Base-by-base conservation (phyloP, 1,140 invertebrate species). In the Homarus americanus region DNA sequence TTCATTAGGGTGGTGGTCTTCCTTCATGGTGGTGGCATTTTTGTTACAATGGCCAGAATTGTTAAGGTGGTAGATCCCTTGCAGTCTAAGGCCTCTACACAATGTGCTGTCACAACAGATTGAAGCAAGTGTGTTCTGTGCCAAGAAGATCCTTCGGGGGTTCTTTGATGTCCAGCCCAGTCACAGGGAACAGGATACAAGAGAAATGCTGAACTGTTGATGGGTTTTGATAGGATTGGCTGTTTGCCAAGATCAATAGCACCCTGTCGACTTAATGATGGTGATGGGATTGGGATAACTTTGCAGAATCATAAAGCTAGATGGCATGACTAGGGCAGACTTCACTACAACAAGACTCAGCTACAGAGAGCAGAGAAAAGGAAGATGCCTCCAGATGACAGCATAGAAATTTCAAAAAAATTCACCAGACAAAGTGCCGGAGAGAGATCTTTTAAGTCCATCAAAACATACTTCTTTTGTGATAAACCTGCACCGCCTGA, bases 401-500 rank as follows among this genome's bases (percentile, higher is more conserved):
- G 28, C 38, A 32, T 32, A 38, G 63, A 83, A 66, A 34, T 20
- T 66, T n/a, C 82, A 7, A 66, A 32, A 83, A 83, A 83, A 28
- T 73, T 41, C 28, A 75, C 69, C 34, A 17, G 15, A 38, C 20
- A 76, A 75, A 76, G 41, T 15, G 44, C 40, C 66, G 82, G 36
- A 66, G n/a, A n/a, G n/a, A n/a, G n/a, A n/a, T n/a, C n/a, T n/a
- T n/a, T n/a, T n/a, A n/a, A n/a, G n/a, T n/a, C n/a, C n/a, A n/a
- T n/a, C n/a, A n/a, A n/a, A n/a, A n/a, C n/a, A n/a, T n/a, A n/a
- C n/a, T 86, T 86, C 28, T 86, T 86, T 40, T 75, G 66, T 86
- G 84, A 86, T 69, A 72, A 86, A 75, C 84, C 84, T 44, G 84
- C 72, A 86, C 34, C n/a, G n/a, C n/a, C 66, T 44, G 75, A 24